A percentile compares a stretch with the other conserved stretches of the same genome.
These are phyloP conservation scores for Alca torda DNA, from an alignment of 2,797 vertebrate genomes.

Conservation along the genomic window DNA sequence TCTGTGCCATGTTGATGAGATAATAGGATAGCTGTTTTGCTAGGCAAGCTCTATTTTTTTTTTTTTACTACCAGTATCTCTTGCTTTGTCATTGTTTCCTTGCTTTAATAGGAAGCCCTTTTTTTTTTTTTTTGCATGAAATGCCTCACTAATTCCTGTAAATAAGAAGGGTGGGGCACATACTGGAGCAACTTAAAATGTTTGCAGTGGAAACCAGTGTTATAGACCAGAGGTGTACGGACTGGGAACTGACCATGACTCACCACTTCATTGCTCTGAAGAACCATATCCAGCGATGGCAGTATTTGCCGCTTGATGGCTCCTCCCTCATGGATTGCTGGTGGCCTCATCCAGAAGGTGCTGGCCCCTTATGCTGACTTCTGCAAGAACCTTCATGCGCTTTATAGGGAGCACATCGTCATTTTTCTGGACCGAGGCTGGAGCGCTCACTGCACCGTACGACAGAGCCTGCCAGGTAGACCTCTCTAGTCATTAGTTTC, in stretches of 20 bases:
- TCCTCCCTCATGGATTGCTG: not conserved
- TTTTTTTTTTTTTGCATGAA: not conserved
- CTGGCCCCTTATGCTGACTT: not conserved
- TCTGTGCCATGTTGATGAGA: conserved; percentile 22
- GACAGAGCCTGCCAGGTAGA: not conserved
- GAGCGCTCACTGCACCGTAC: accelerated
- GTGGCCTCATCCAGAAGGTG: not conserved
- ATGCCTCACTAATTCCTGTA: not conserved
- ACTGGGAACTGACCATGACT: not conserved
- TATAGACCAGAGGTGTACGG: not conserved
- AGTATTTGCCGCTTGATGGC: not conserved
- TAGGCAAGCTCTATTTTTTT: conserved; percentile 7
- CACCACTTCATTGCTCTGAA: not conserved
- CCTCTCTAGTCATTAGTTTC: not conserved
- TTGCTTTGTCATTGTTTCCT: conserved; percentile 14
- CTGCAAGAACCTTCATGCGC: not conserved
- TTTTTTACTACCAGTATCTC: not conserved
- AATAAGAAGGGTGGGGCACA: not conserved
- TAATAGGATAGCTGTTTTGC: conserved; percentile 32
- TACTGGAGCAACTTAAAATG: not conserved
- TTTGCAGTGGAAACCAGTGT: not conserved
- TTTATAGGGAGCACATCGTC: accelerated
- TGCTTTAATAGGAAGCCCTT: not conserved
- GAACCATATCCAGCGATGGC: not conserved
- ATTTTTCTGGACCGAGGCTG: not conserved